Percentiles rank a stretch among this genome's conserved stretches.
phyloP scores from a whole-genome alignment of 2,113 vertebrate species.

The Brachyhypopomus occidentalis region DNA sequence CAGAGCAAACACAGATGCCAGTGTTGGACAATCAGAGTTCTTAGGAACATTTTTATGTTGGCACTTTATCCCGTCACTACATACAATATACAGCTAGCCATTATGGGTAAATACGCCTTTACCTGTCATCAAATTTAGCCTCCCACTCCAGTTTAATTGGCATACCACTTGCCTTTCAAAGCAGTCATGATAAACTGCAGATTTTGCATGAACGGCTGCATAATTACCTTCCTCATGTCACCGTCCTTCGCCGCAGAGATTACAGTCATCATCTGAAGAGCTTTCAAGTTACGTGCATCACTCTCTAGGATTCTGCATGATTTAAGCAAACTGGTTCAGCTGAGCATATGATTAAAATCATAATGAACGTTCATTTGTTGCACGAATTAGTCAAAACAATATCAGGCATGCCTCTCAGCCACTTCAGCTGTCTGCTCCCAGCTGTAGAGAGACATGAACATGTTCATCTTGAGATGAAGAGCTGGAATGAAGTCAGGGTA shows the following conservation, averaged over 20 bases:
- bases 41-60: not conserved
- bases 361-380: not conserved
- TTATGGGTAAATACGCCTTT: not conserved
- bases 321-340: not conserved
- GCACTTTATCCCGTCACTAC: not conserved
- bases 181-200: not conserved
- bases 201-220: not conserved
- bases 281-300: slow-evolving; percentile 72
- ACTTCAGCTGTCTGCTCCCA: slow-evolving; percentile 76
- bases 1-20: not conserved
- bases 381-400: not conserved
- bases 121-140: not conserved
- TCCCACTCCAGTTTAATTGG: not conserved
- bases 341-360: not conserved
- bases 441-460: slow-evolving; percentile 72
- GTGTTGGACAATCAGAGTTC: not conserved
- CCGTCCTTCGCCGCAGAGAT: slow-evolving; percentile 70
- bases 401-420: slow-evolving; percentile 35
- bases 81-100: not conserved
- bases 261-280: slow-evolving; percentile 68
- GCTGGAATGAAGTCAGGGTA: slow-evolving; percentile 69
- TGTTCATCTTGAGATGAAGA: slow-evolving; percentile 72
- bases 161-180: not conserved
- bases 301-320: slow-evolving; percentile 70
- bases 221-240: slow-evolving; percentile 59